Percentiles rank a stretch among this genome's conserved stretches.
These are phyloP conservation scores for Lepus europaeus DNA, from an alignment of 2,113 vertebrate species.

Conservation along the genomic window DNA sequence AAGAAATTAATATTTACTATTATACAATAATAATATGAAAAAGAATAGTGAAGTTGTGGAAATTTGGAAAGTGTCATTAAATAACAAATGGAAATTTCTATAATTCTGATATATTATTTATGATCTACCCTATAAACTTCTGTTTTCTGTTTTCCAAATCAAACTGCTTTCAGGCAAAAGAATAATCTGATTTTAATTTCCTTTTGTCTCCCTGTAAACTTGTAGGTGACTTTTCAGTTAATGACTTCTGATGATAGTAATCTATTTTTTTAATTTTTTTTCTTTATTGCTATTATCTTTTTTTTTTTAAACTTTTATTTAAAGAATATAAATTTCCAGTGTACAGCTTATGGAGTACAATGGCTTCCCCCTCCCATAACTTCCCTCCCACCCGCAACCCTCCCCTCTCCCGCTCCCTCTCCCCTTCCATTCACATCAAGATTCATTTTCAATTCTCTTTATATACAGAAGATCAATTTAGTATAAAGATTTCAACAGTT, in stretches of 20 bases:
- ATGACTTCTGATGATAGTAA: conserved; percentile 25
- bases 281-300: too few species aligned
- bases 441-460: too few species aligned
- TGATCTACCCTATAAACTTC: not conserved
- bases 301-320: too few species aligned
- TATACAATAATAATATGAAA: conserved; percentile 35
- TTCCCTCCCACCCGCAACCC: too few species aligned
- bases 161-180: not conserved
- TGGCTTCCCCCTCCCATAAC: too few species aligned
- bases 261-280: not conserved
- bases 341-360: too few species aligned
- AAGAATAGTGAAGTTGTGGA: conserved; percentile 14
- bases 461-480: too few species aligned
- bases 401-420: too few species aligned
- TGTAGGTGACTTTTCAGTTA: conserved; percentile 1
- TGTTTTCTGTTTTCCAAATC: not conserved
- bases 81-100: conserved; percentile 46
- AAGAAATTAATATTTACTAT: conserved; percentile 29
- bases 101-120: not conserved
- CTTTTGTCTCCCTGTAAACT: conserved; percentile 5
- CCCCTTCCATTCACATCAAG: too few species aligned
- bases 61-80: conserved; percentile 31
- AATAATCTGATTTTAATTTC: conserved; percentile 49
- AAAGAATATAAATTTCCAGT: too few species aligned
- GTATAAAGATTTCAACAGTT: too few species aligned